Conservation (phyloP, 2,113 vertebrate genomes). For the Morone saxatilis region DNA sequence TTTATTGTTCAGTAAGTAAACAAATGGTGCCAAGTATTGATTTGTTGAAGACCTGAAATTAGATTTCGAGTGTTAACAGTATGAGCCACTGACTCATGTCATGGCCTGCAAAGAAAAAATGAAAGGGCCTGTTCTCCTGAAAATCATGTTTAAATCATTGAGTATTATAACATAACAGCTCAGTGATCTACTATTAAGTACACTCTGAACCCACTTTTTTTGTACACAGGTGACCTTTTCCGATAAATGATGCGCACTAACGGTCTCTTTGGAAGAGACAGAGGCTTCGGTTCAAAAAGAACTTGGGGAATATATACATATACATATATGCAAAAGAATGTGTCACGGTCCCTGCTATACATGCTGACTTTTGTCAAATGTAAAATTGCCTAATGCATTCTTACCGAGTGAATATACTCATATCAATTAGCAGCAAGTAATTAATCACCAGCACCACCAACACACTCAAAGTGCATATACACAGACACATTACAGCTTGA, state of each 20-base stretch:
- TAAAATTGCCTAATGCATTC: constrained; percentile 26
- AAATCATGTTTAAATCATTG: constrained; percentile 23
- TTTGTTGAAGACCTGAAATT: constrained; percentile 77
- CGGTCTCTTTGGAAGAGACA: background rate
- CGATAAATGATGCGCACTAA: background rate
- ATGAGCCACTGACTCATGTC: constrained; percentile 40
- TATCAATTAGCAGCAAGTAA: constrained; percentile 51
- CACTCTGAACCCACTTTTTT: background rate
- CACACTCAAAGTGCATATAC: constrained; percentile 38
- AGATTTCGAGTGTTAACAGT: constrained; percentile 75
- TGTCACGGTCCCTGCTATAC: background rate
- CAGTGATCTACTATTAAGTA: background rate
- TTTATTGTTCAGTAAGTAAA: constrained; percentile 72
- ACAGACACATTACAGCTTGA: constrained; percentile 51
- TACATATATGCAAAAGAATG: background rate
- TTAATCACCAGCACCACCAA: constrained; percentile 49
- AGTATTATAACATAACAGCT: constrained; percentile 10
- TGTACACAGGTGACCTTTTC: background rate
- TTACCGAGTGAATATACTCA: constrained; percentile 18
- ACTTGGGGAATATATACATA: background rate
- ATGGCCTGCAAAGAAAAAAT: constrained; percentile 25
- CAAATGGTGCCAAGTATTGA: constrained; percentile 79
- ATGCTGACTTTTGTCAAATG: constrained; percentile 11
- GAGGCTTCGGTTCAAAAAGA: background rate
- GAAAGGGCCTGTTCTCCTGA: constrained; percentile 10